A percentile compares a stretch with the other conserved stretches of the same genome.
Evolutionary conservation across 2,888 invertebrate genomes (phyloP).

Genomic region (Ecliptopera silaceata): DNA sequence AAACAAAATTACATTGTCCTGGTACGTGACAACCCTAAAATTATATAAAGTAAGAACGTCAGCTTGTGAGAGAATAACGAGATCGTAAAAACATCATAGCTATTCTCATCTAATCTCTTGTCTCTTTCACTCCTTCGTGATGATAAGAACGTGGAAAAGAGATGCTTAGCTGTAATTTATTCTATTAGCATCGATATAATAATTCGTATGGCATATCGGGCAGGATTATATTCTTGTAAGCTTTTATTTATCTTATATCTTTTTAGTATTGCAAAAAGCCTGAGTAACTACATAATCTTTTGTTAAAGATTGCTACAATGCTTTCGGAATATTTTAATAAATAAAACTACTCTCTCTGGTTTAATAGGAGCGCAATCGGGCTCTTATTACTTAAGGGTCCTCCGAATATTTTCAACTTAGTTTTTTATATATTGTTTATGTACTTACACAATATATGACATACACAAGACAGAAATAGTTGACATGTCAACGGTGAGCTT

Average conservation of each 20-base stretch:
- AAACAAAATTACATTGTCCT: too few species aligned
- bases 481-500: too few species aligned
- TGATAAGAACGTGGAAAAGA: constrained; percentile 15
- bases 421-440: too few species aligned
- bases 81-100: constrained; percentile 37
- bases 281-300: neutral
- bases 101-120: constrained; percentile 19
- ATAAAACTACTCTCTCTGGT: neutral
- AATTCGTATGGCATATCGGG: constrained; percentile 23
- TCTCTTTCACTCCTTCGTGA: constrained; percentile 17
- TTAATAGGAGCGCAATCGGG: too few species aligned
- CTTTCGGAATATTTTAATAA: neutral
- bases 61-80: constrained; percentile 40
- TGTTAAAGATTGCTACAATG: neutral
- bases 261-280: neutral
- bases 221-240: neutral
- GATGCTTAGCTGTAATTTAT: constrained; percentile 14
- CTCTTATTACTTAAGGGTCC: too few species aligned
- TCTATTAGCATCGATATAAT: constrained; percentile 21
- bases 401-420: too few species aligned
- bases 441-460: too few species aligned
- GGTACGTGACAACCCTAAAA: constrained; percentile 26
- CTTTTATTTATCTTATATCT: neutral
- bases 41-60: constrained; percentile 36
- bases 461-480: too few species aligned